Conservation (phyloP, 2,113 vertebrate species). For the Dasyurus viverrinus region DNA sequence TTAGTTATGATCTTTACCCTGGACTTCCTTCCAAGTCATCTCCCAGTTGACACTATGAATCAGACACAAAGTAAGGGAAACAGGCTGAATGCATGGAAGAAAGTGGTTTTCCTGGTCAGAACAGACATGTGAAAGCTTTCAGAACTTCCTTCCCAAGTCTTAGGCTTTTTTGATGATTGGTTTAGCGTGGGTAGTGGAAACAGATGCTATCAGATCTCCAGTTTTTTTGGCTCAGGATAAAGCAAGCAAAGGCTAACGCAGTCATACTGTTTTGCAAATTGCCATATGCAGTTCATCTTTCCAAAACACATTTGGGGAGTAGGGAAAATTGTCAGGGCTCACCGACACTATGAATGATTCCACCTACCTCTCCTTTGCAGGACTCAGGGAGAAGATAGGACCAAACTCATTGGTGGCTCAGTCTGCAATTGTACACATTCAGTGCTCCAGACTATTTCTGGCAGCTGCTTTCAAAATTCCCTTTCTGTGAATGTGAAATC, state of each 20-base stretch:
- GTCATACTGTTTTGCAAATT: conserved; percentile 85
- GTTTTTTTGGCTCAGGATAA: conserved; percentile 85
- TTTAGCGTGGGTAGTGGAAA: conserved; percentile 83
- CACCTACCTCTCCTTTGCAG: conserved; percentile 57
- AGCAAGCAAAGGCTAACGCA: conserved; percentile 84
- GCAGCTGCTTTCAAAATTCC: conserved; percentile 23
- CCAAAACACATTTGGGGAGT: conserved; percentile 79
- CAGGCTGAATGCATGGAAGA: conserved; percentile 65
- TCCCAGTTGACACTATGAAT: conserved; percentile 69
- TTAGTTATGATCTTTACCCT: conserved; percentile 54
- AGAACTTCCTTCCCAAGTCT: conserved; percentile 79
- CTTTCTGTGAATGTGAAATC: conserved; percentile 49
- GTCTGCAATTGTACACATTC: conserved; percentile 33
- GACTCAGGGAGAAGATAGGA: conserved; percentile 17
- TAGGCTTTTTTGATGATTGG: conserved; percentile 81
- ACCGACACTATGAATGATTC: conserved; percentile 67
- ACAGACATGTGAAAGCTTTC: conserved; percentile 79
- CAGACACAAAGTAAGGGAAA: conserved; percentile 59
- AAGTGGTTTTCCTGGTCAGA: conserved; percentile 72
- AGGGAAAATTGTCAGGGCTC: conserved; percentile 75
- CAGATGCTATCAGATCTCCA: conserved; percentile 85
- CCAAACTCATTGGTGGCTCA: conserved; percentile 35
- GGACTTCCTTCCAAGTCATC: conserved; percentile 53
- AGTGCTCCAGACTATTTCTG: background rate
- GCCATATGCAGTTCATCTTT: conserved; percentile 82